Evolutionary conservation across 1,140 invertebrate genomes (phyloP).

Genomic region (Camponotus vicinus): DNA sequence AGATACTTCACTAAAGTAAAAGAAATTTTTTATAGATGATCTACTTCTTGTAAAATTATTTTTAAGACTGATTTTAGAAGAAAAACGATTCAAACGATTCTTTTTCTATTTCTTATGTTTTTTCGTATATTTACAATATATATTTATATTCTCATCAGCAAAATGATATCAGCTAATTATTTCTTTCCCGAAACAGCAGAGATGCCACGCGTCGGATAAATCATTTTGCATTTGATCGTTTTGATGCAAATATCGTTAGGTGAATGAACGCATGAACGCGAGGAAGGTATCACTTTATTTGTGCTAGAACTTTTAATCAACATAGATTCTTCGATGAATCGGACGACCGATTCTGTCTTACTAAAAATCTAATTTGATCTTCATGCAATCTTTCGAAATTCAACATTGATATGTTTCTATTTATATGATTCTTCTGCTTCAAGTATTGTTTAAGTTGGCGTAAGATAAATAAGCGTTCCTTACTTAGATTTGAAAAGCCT

Average conservation of each 20-base stretch:
- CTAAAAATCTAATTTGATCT: not conserved
- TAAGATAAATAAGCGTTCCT: not conserved
- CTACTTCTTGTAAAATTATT: no score
- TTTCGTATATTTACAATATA: not conserved
- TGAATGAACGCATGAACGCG: conserved; percentile 7
- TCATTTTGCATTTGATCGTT: not conserved
- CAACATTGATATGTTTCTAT: not conserved
- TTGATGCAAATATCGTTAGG: not conserved
- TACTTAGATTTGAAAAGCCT: not conserved
- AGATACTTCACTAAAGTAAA: no score
- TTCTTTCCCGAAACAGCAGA: not conserved
- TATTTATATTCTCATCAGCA: not conserved
- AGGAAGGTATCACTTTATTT: not conserved
- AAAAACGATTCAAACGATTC: not conserved
- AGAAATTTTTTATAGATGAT: no score
- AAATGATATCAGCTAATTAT: not conserved
- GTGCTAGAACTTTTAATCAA: not conserved
- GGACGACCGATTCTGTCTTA: not conserved
- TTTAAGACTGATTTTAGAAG: not conserved
- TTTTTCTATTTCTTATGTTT: not conserved
- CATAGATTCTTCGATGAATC: not conserved
- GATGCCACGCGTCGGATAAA: not conserved
- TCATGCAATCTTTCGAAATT: not conserved
- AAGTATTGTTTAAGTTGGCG: not conserved
- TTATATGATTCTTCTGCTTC: not conserved